Base-by-base conservation (phyloP, 2,113 vertebrate species). In the Trogon surrucura region DNA sequence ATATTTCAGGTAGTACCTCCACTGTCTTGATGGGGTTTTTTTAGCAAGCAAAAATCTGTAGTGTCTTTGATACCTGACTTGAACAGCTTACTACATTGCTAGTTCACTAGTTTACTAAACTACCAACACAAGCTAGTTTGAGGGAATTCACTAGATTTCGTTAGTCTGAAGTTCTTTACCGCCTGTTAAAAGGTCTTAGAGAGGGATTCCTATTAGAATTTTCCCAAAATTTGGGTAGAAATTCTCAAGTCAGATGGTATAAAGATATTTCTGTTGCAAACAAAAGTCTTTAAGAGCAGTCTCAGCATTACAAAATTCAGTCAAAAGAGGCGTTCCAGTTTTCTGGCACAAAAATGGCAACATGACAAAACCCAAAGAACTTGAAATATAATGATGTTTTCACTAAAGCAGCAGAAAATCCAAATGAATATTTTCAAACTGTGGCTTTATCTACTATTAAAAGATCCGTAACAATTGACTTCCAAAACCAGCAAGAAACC, bases 361-460 rank as follows among this genome's bases (percentile, higher is more conserved):
- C 20, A 60, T 80, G 77, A 88, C 6, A 80, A 92, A 97, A 91
- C 74, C 48, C 67, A 53, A 64, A 60, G 64, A 91, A 82, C 19
- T 91, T 91, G 67, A 95, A 97, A 88, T 97, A 95, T 71, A 95
- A 45, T 91, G 77, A 9, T 97, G 96, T 98, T 97, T 98, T 91
- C 62, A 92, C 97, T 97, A 93, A 95, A 97, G 26, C 34, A 67
- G 54, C 60, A 91, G 91, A 96, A 97, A 96, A 86, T 83, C 61
- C 71, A 95, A 97, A 74, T 62, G 56, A 96, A 94, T 30, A 66
- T 20, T 93, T 97, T 96, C 83, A 94, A 97, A 97, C 80, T 64
- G 53, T 93, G 92, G 62, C 66, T 96, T 97, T 75, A 93, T 85
- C 84, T 97, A 84, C 96, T 97, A 79, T 91, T 96, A 96, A 96